Evolutionary conservation across 2,888 invertebrate genomes (phyloP).

Genomic region (Drosophila algonquin): DNA sequence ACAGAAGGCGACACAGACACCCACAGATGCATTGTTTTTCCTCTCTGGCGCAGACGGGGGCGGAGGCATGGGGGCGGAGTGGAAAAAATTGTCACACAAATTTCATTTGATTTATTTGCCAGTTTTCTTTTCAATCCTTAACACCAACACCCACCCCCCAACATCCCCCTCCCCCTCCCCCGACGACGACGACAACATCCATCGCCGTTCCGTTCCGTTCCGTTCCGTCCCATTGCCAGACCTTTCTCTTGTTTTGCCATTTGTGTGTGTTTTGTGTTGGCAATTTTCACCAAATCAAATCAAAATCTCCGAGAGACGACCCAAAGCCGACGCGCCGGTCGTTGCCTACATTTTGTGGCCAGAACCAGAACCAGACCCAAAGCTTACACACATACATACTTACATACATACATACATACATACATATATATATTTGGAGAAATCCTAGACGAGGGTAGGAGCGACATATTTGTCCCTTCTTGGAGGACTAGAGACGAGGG

Average conservation of each 20-base stretch:
- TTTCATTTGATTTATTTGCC: conserved; percentile 78
- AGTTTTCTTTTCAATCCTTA: conserved; percentile 72
- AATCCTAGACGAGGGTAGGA: background rate
- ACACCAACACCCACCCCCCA: background rate
- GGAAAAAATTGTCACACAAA: conserved; percentile 60
- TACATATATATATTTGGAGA: background rate
- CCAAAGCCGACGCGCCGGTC: conserved; percentile 5
- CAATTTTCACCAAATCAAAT: conserved; percentile 69
- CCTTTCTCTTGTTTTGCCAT: conserved; percentile 4
- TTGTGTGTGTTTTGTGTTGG: conserved; percentile 44
- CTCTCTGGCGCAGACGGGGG: conserved; percentile 23
- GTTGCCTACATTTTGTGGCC: conserved; percentile 20
- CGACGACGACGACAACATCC: background rate
- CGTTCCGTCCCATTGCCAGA: background rate
- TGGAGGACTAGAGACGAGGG: no score
- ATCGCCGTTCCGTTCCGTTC: background rate
- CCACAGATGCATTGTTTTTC: conserved; percentile 54
- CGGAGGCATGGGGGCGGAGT: background rate
- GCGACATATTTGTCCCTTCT: background rate
- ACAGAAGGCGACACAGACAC: conserved; percentile 39
- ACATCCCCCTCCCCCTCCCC: no score
- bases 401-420: no score
- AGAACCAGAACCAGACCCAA: background rate
- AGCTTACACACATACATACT: conserved; percentile 8
- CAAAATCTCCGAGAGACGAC: conserved; percentile 28